A percentile compares a stretch with the other conserved stretches of the same genome.
These are phyloP conservation scores for Scaptomyza pallida DNA, from an alignment of 1,140 invertebrate species.

Conservation along the genomic window DNA sequence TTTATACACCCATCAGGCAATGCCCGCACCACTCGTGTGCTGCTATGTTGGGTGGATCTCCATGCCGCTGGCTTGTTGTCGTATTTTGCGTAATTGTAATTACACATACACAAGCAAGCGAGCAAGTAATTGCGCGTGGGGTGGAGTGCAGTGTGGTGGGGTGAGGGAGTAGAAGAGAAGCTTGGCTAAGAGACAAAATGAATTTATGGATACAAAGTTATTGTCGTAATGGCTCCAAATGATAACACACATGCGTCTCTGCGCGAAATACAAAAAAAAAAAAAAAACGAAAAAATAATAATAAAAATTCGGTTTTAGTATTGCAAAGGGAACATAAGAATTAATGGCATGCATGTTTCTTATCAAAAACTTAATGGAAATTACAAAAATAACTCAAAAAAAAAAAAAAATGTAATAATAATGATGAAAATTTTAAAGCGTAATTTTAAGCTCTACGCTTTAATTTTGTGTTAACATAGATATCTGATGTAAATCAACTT, in stretches of 20 bases:
- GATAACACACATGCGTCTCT: conserved; percentile 8
- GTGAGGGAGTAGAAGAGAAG: too few relatives aligned
- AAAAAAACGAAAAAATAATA: background rate
- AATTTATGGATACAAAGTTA: conserved; percentile 71
- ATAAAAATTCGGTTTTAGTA: background rate
- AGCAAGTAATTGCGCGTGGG: conserved; percentile 15
- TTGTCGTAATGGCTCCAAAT: conserved; percentile 12
- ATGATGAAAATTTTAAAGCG: too few relatives aligned
- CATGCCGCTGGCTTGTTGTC: conserved; percentile 3
- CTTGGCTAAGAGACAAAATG: conserved; percentile 40
- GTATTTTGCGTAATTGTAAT: conserved; percentile 71
- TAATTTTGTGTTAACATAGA: too few relatives aligned
- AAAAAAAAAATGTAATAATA: too few relatives aligned
- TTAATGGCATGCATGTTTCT: conserved; percentile 4
- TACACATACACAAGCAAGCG: conserved; percentile 52
- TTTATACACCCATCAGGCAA: conserved; percentile 20
- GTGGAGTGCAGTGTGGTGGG: background rate
- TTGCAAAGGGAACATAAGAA: background rate
- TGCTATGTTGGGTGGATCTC: background rate
- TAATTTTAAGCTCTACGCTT: too few relatives aligned
- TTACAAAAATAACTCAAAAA: conserved; percentile 9
- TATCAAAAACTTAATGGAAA: conserved; percentile 21
- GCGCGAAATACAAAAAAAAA: background rate
- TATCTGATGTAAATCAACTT: too few relatives aligned
- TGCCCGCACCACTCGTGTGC: conserved; percentile 12